These are phyloP conservation scores for Todiramphus saurophagus DNA, from an alignment of 2,113 vertebrate genomes.

Conservation along the genomic window DNA sequence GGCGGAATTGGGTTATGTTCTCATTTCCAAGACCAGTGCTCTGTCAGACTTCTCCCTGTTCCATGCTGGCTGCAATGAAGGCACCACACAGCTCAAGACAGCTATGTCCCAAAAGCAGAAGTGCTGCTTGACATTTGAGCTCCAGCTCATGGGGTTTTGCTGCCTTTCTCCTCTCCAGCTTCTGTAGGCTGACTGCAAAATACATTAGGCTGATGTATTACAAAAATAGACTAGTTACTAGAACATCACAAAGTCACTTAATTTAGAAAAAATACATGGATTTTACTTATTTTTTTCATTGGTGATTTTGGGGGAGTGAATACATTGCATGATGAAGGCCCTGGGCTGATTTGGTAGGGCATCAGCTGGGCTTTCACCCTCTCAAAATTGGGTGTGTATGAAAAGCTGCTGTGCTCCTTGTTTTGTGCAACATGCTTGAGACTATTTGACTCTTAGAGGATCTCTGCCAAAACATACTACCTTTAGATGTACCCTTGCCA, in stretches of 20 bases:
- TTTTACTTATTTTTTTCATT: background rate
- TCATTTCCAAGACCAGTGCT: background rate
- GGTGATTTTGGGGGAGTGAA: background rate
- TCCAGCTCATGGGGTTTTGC: background rate
- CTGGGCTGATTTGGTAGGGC: background rate
- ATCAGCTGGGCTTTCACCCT: background rate
- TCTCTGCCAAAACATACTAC: background rate
- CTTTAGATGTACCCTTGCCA: background rate
- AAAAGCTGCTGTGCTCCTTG: background rate
- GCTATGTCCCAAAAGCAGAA: background rate
- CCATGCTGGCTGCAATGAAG: background rate
- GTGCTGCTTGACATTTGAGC: background rate
- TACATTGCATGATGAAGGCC: background rate
- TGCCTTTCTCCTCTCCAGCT: background rate
- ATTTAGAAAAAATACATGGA: background rate
- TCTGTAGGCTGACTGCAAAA: background rate
- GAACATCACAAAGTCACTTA: background rate
- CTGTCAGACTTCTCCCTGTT: background rate
- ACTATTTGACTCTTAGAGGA: background rate
- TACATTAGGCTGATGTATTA: background rate
- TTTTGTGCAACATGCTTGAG: background rate
- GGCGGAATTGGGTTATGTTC: background rate
- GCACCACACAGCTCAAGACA: background rate
- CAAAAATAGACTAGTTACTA: background rate
- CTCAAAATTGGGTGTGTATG: fast-evolving